Evolutionary conservation across 2,888 invertebrate genomes (phyloP), one percentile per base, ranked within the genome.

Genomic region (Trichopria drosophilae): DNA sequence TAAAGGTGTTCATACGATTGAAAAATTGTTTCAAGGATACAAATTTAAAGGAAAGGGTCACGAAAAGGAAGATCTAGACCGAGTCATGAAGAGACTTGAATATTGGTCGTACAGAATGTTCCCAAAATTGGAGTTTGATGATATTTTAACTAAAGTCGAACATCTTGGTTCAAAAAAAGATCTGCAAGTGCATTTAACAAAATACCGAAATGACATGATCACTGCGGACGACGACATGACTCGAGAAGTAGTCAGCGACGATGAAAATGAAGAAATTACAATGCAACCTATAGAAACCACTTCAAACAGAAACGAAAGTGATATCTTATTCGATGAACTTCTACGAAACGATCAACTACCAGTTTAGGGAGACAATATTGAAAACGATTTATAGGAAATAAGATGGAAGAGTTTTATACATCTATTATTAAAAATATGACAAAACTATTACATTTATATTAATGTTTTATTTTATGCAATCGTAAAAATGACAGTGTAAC

Each of bases 41-140:
- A 87, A 88, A 71, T 90, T 89, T 64, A 83, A 84, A 72, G 91
- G 91, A 55, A 88, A 87, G 75, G 90, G 90, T 0, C 79, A 87
- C 69, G 96, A 96, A 76, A 85, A 84, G 59, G 81, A 85, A 41
- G 95, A 97, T 76, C 77, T 98, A 28, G 83, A 89, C 63, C 75
- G 83, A 53, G 78, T 96, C 0, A 80, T 98, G 78, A 86, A 87
- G 45, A 85, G 84, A 49, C 72, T 96, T 45, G 92, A 96, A 65
- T 93, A 96, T 69, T 98, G 97, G 97, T 88, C 88, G 0, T 94
- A 96, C 75, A 81, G 95, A 40, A 77, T 98, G 58, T 95, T 87
- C 76, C 96, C 97, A 0, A 91, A 88, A 68, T 87, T 88, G 68
- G 82, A 86, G 10, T 97, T 96, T 76, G 89, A 89, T 67, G 93